phyloP scores from a whole-genome alignment of 2,797 vertebrate genomes.

The Danio choprae region DNA sequence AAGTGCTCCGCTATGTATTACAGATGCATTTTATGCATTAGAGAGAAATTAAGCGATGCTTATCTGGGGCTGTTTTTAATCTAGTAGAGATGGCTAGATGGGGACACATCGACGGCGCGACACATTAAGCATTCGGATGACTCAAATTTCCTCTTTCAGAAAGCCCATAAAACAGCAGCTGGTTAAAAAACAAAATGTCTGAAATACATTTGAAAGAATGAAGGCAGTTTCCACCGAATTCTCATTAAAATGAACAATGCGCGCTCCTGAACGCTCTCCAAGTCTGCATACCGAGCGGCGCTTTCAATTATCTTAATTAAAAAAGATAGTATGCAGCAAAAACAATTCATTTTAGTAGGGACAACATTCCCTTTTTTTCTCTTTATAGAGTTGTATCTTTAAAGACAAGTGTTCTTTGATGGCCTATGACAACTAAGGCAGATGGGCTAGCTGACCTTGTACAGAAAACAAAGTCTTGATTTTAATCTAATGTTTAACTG shows the following conservation, averaged over 20 bases:
- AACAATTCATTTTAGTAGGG: conserved; percentile 69
- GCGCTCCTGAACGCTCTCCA: conserved; percentile 46
- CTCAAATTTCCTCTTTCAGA: conserved; percentile 26
- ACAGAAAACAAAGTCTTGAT: conserved; percentile 23
- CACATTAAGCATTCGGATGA: neutral
- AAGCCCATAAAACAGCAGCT: conserved; percentile 4
- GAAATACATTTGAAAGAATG: conserved; percentile 43
- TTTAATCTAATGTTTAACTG: conserved; percentile 50
- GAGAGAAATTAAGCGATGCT: conserved; percentile 9
- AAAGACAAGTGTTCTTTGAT: conserved; percentile 11
- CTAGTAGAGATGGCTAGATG: conserved; percentile 7
- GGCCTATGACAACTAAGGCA: conserved; percentile 39
- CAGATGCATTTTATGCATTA: conserved; percentile 20
- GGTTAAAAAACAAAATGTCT: conserved; percentile 39
- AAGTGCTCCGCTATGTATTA: conserved; percentile 36
- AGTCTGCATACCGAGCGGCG: conserved; percentile 61
- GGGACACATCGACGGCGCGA: neutral
- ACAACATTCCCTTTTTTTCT: conserved; percentile 40
- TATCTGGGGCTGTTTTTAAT: conserved; percentile 30
- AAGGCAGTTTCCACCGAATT: conserved; percentile 24
- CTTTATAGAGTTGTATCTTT: conserved; percentile 15
- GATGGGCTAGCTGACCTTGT: conserved; percentile 45
- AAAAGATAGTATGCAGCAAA: conserved; percentile 67
- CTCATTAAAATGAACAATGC: conserved; percentile 60
- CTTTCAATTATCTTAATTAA: conserved; percentile 78